These are phyloP conservation scores for Corvus cornix DNA, from an alignment of 2,113 vertebrate species.

Conservation along the genomic window DNA sequence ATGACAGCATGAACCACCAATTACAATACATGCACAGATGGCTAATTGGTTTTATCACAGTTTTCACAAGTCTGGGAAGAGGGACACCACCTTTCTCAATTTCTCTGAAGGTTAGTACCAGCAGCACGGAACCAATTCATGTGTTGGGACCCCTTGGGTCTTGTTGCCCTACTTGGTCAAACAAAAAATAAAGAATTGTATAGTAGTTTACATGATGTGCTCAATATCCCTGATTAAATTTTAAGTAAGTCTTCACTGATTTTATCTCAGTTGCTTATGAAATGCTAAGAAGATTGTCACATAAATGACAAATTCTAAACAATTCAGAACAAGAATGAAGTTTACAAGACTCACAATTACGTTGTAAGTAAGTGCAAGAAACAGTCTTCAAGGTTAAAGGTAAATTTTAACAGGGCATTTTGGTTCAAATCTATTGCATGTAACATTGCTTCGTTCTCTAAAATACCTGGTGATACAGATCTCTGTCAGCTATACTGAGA, in stretches of 20 bases:
- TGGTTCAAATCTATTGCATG: not conserved
- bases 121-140: not conserved
- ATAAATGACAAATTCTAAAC: not conserved
- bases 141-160: fast-evolving
- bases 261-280: not conserved
- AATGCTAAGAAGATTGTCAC: not conserved
- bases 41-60: conserved; percentile 34
- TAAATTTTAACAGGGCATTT: not conserved
- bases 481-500: not conserved
- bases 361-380: not conserved
- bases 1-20: not conserved
- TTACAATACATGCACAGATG: conserved; percentile 36
- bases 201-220: not conserved
- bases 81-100: not conserved
- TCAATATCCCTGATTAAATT: not conserved
- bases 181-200: not conserved
- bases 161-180: not conserved
- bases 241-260: not conserved
- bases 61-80: not conserved
- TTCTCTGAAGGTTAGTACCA: not conserved
- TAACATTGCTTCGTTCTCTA: not conserved
- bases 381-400: not conserved
- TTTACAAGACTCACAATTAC: not conserved
- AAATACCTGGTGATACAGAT: not conserved
- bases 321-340: not conserved